A percentile compares a stretch with the other conserved stretches of the same genome.
phyloP scores from a whole-genome alignment of 1,140 invertebrate species.

The Phymorhynchus buccinoides region DNA sequence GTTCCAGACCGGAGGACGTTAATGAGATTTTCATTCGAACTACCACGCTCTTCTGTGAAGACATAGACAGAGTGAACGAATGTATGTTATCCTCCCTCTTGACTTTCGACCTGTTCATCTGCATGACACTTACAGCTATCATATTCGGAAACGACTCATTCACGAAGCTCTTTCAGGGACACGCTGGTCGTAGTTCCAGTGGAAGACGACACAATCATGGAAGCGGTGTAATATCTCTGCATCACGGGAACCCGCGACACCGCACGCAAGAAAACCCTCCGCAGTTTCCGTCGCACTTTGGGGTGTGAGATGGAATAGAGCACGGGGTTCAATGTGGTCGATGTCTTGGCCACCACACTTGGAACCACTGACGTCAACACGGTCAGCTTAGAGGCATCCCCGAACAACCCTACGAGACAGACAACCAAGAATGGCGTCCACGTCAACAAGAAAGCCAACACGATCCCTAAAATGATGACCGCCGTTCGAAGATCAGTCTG shows the following conservation, averaged over 20 bases:
- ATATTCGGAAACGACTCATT: no score
- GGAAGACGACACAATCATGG: no score
- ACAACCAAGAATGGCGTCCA: constrained; percentile 74
- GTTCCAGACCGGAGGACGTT: no score
- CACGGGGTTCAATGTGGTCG: constrained; percentile 85
- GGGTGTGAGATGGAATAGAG: constrained; percentile 80
- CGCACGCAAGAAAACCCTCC: background rate
- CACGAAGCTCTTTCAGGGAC: no score
- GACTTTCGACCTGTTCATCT: no score
- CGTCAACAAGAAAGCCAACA: constrained; percentile 47
- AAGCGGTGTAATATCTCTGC: background rate
- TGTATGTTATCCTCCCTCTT: no score
- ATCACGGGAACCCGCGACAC: background rate
- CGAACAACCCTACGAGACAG: constrained; percentile 86
- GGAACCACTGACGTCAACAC: constrained; percentile 80
- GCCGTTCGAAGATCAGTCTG: background rate
- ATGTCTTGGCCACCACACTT: constrained; percentile 83
- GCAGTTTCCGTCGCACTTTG: constrained; percentile 45
- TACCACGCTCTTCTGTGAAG: no score
- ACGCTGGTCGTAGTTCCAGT: background rate
- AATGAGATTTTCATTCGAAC: no score
- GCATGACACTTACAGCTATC: no score
- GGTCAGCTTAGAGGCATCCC: constrained; percentile 73
- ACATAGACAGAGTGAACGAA: no score
- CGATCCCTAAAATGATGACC: background rate